These are phyloP conservation scores for Escarpia spicata DNA, from an alignment of 2,888 invertebrate genomes.

Conservation along the genomic window DNA sequence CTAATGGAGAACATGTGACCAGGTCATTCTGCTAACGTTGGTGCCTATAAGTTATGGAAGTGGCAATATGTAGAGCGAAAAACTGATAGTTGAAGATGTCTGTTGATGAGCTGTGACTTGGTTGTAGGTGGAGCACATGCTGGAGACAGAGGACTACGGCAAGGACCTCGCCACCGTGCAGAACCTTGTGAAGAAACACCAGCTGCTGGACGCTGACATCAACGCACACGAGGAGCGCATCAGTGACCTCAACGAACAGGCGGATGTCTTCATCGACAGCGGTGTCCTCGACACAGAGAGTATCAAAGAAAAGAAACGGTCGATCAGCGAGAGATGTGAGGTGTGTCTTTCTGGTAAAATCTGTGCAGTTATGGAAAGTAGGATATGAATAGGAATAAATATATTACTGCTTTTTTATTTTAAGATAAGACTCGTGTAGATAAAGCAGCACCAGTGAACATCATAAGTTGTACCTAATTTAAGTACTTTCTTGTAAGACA, in stretches of 20 bases:
- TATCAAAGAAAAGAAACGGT: conserved; percentile 88
- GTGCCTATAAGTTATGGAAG: too few relatives aligned
- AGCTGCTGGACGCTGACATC: conserved; percentile 97
- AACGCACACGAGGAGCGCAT: conserved; percentile 81
- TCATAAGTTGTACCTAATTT: too few relatives aligned
- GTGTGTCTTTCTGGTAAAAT: conserved; percentile 40
- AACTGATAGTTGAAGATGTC: background rate
- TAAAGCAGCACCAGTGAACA: too few relatives aligned
- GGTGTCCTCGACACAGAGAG: conserved; percentile 97
- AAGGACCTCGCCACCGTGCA: conserved; percentile 98
- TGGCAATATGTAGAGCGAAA: background rate
- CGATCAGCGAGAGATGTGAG: conserved; percentile 89
- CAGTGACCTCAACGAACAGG: conserved; percentile 90
- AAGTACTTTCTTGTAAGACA: too few relatives aligned
- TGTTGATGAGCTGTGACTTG: background rate
- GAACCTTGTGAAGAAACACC: conserved; percentile 89
- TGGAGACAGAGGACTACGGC: conserved; percentile 96
- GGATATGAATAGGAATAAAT: background rate
- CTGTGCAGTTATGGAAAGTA: background rate
- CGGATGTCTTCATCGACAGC: conserved; percentile 86
- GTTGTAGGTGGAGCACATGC: conserved; percentile 78
- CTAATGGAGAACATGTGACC: too few relatives aligned
- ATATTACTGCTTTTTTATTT: too few relatives aligned
- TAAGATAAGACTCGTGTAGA: too few relatives aligned
- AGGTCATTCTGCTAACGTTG: too few relatives aligned